phyloP scores from a whole-genome alignment of 2,888 invertebrate species.

The Salpingus planirostris region DNA sequence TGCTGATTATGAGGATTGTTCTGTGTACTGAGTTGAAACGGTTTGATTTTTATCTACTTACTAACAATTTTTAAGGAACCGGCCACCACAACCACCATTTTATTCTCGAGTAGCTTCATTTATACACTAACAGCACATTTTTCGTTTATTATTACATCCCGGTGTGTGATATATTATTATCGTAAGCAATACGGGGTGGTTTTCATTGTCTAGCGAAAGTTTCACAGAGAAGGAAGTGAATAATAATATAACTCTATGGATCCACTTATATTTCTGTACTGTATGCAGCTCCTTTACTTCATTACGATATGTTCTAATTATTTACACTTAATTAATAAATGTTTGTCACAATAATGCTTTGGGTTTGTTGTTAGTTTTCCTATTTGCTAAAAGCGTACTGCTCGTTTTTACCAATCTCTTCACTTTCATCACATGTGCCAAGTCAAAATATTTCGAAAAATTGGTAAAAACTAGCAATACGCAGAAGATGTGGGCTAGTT shows the following conservation, averaged over 20 bases:
- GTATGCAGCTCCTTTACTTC: conserved; percentile 31
- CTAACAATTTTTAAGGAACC: too few relatives aligned
- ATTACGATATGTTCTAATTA: conserved; percentile 39
- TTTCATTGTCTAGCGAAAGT: conserved; percentile 34
- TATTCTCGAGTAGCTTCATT: too few relatives aligned
- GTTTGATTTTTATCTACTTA: too few relatives aligned
- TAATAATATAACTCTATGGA: conserved; percentile 24
- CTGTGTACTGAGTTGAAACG: too few relatives aligned
- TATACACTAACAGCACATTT: too few relatives aligned
- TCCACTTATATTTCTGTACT: conserved; percentile 30
- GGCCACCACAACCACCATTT: too few relatives aligned
- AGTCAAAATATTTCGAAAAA: too few relatives aligned
- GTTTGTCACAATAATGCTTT: conserved; percentile 45
- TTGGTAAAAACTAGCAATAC: too few relatives aligned
- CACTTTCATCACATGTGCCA: too few relatives aligned
- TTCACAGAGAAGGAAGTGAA: conserved; percentile 17
- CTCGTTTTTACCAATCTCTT: conserved; percentile 28
- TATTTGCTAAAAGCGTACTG: conserved; percentile 30
- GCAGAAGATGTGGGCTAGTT: conserved; percentile 36
- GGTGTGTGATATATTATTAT: neutral
- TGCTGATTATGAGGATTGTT: too few relatives aligned
- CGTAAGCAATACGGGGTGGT: conserved; percentile 14
- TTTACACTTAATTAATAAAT: conserved; percentile 43
- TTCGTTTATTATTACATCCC: neutral
- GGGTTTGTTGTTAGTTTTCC: conserved; percentile 43